A percentile compares a stretch with the other conserved stretches of the same genome.
phyloP scores from a whole-genome alignment of 2,113 vertebrate genomes.

The Callocephalon fimbriatum region DNA sequence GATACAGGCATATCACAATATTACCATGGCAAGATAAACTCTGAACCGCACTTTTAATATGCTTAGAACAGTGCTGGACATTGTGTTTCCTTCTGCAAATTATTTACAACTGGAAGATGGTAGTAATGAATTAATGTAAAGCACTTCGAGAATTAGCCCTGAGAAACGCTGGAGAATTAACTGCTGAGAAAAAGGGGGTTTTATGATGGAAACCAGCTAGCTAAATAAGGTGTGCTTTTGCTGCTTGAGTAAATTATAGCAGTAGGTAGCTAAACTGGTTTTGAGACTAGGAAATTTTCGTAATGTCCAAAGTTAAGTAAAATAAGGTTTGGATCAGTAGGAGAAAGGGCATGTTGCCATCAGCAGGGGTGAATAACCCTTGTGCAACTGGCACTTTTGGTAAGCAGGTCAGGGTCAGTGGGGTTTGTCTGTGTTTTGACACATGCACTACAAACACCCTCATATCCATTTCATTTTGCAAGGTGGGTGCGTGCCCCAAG shows the following conservation, averaged over 20 bases:
- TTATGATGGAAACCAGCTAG: background rate
- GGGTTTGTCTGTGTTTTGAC: background rate
- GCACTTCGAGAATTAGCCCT: background rate
- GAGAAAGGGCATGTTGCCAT: background rate
- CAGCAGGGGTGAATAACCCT: background rate
- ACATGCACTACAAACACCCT: background rate
- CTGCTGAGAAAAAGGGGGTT: background rate
- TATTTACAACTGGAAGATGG: background rate
- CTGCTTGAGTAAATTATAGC: background rate
- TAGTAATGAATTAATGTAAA: background rate
- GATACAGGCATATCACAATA: background rate
- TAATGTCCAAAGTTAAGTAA: background rate
- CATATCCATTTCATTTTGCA: slow-evolving; percentile 34
- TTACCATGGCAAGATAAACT: background rate
- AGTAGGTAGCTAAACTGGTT: background rate
- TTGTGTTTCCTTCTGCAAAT: background rate
- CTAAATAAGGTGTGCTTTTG: background rate
- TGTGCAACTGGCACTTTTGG: background rate
- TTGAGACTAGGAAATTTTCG: background rate
- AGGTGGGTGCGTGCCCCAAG: background rate
- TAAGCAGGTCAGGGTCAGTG: fast-evolving
- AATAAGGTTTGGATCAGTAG: background rate
- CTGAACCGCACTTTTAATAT: background rate
- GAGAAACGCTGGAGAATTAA: background rate
- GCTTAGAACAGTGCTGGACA: background rate